Percentiles rank a stretch among this genome's conserved stretches.
Evolutionary conservation across 2,113 vertebrate species (phyloP).

Genomic region (Hirundichthys speculiger): DNA sequence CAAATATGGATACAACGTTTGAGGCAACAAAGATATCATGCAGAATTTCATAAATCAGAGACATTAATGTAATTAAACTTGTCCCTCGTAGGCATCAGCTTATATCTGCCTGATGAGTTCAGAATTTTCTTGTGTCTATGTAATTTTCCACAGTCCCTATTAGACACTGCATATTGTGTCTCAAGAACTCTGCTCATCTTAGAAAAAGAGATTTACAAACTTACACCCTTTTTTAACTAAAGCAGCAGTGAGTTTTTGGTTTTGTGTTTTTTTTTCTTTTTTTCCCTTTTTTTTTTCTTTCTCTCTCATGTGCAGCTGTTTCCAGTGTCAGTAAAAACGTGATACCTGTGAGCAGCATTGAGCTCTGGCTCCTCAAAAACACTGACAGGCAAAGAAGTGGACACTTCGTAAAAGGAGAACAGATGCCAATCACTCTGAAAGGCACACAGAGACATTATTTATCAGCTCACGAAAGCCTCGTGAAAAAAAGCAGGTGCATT

Average conservation of each 20-base stretch:
- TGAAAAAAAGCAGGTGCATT: constrained; percentile 20
- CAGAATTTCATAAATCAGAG: constrained; percentile 59
- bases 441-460: constrained; percentile 45
- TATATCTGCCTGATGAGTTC: constrained; percentile 56
- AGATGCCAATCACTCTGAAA: constrained; percentile 51
- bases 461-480: constrained; percentile 29
- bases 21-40: constrained; percentile 61
- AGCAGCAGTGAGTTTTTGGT: constrained; percentile 32
- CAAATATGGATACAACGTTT: constrained; percentile 52
- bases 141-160: too few species aligned
- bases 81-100: constrained; percentile 55
- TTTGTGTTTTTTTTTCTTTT: constrained; percentile 7
- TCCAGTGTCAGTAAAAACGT: constrained; percentile 57
- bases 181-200: too few species aligned
- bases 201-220: too few species aligned
- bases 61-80: constrained; percentile 66
- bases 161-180: too few species aligned
- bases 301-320: constrained; percentile 1
- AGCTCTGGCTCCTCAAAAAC: constrained; percentile 45
- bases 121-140: constrained; percentile 34
- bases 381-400: constrained; percentile 41
- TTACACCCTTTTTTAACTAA: neutral
- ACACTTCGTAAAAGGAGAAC: constrained; percentile 54
- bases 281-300: constrained; percentile 21
- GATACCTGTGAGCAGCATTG: constrained; percentile 47